A percentile compares a stretch with the other conserved stretches of the same genome.
These are phyloP conservation scores for Oceanodroma leucorhoa DNA, from an alignment of 2,797 vertebrate species.

Conservation along the genomic window DNA sequence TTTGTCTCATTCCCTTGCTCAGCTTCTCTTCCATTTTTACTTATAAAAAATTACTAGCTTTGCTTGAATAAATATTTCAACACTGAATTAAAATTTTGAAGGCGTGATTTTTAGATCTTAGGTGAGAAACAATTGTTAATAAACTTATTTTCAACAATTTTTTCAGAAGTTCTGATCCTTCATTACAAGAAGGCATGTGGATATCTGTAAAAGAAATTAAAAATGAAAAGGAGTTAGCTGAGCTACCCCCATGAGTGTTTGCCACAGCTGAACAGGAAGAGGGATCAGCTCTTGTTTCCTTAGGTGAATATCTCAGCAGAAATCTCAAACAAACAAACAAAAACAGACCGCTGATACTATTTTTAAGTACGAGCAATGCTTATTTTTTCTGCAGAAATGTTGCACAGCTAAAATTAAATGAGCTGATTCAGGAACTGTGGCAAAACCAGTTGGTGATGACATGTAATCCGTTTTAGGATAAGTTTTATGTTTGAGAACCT, in stretches of 20 bases:
- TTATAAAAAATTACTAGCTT: neutral
- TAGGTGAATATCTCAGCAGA: neutral
- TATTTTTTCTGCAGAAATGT: neutral
- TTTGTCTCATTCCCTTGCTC: neutral
- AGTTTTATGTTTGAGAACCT: neutral
- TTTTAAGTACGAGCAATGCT: neutral
- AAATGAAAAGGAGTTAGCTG: neutral
- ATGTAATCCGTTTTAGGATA: neutral
- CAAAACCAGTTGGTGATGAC: neutral
- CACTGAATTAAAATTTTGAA: neutral
- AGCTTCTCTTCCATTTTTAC: neutral
- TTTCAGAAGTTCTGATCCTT: neutral
- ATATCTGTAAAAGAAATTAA: neutral
- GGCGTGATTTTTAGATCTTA: neutral
- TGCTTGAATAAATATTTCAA: neutral
- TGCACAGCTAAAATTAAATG: neutral
- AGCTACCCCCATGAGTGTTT: neutral
- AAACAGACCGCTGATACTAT: neutral
- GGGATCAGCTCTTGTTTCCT: neutral
- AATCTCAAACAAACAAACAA: neutral
- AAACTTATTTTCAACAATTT: neutral
- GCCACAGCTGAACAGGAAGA: neutral
- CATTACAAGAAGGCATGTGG: neutral
- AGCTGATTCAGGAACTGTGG: neutral
- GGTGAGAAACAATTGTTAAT: neutral